Percentiles rank a stretch among this genome's conserved stretches.
Evolutionary conservation across 2,113 vertebrate species (phyloP).

Genomic region (Sinocyclocheilus anophthalmus): DNA sequence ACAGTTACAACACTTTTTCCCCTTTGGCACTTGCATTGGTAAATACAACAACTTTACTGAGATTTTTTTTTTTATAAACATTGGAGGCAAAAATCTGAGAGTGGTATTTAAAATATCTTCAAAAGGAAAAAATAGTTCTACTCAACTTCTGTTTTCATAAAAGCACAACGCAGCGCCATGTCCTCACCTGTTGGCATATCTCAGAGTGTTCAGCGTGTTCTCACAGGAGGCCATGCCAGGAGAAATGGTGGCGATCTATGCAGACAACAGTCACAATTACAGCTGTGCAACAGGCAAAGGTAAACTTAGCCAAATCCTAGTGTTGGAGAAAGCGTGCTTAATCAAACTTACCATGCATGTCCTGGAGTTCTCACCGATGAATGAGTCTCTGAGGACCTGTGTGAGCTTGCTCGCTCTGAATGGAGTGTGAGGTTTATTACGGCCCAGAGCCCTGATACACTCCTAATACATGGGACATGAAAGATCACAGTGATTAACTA

Average conservation of each 20-base stretch:
- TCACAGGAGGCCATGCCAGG: conserved; percentile 98
- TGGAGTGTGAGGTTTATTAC: conserved; percentile 95
- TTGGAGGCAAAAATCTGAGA: too few species aligned
- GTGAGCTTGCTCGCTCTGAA: conserved; percentile 99
- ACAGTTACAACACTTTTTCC: not conserved
- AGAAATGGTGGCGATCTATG: conserved; percentile 95
- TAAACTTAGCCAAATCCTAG: not conserved
- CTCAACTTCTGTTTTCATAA: not conserved
- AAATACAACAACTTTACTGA: conserved; percentile 5
- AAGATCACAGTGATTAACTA: not conserved
- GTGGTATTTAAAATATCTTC: too few species aligned
- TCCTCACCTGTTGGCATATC: conserved; percentile 96
- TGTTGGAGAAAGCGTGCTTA: not conserved
- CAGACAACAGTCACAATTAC: conserved; percentile 3
- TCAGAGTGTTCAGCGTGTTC: conserved; percentile 96
- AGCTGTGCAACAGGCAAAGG: not conserved
- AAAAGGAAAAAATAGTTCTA: not conserved
- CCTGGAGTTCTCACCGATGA: conserved; percentile 97
- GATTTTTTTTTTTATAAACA: not conserved
- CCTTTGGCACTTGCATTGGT: not conserved
- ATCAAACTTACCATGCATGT: conserved; percentile 91
- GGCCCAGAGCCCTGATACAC: conserved; percentile 96
- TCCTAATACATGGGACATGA: conserved; percentile 77
- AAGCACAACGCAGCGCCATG: not conserved
- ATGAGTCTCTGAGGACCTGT: conserved; percentile 97